A percentile compares a stretch with the other conserved stretches of the same genome.
phyloP scores from a whole-genome alignment of 2,797 vertebrate species.

The Numenius phaeopus region DNA sequence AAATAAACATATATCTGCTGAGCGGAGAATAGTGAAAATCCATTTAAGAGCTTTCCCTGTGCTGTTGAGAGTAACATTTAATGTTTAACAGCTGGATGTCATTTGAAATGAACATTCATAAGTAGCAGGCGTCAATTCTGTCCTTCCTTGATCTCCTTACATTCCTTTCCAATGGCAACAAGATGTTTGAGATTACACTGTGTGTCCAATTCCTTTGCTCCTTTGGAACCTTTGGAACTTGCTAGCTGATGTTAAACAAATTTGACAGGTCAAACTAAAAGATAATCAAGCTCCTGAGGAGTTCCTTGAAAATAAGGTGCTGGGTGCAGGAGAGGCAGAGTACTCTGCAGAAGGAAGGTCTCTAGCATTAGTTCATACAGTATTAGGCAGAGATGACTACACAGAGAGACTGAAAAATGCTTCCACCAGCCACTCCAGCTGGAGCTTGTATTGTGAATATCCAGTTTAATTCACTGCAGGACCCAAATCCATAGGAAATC shows the following conservation, averaged over 20 bases:
- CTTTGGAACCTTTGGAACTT: neutral
- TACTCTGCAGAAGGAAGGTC: neutral
- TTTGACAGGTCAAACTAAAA: neutral
- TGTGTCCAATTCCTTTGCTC: neutral
- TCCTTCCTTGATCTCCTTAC: neutral
- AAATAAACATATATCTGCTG: neutral
- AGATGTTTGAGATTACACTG: neutral
- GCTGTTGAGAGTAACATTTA: neutral
- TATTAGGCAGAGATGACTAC: neutral
- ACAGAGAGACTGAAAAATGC: neutral
- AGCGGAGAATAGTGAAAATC: neutral
- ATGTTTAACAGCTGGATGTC: slow-evolving; percentile 21
- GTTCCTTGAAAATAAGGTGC: neutral
- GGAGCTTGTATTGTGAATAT: neutral
- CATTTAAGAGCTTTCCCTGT: neutral
- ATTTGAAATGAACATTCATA: slow-evolving; percentile 13
- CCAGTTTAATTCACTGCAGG: slow-evolving; percentile 30
- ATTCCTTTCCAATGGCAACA: neutral
- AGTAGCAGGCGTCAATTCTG: neutral
- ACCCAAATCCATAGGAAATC: slow-evolving; percentile 20
- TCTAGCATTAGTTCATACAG: neutral
- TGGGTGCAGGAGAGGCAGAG: neutral
- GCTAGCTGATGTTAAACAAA: neutral
- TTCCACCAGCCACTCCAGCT: neutral
- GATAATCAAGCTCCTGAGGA: neutral